These are phyloP conservation scores for Larimichthys crocea DNA, from an alignment of 2,113 vertebrate genomes.

Conservation along the genomic window DNA sequence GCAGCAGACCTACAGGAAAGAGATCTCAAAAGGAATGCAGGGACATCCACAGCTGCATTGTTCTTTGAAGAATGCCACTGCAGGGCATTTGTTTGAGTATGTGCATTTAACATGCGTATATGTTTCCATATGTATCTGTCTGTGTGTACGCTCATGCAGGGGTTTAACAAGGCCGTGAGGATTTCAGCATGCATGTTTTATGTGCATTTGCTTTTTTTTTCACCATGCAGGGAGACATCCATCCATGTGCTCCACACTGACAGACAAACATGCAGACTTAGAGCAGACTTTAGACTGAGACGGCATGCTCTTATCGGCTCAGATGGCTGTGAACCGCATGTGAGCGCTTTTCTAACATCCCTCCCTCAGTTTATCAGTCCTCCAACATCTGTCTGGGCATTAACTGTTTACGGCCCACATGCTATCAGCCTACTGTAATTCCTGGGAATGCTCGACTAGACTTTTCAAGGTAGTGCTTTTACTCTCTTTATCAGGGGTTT, in stretches of 20 bases:
- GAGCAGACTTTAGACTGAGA: conserved; percentile 17
- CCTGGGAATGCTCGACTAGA: conserved; percentile 57
- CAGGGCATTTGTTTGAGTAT: conserved; percentile 33
- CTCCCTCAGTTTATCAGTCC: conserved; percentile 69
- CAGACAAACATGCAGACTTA: conserved; percentile 24
- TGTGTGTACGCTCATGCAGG: background rate
- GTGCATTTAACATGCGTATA: background rate
- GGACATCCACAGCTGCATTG: conserved; percentile 22
- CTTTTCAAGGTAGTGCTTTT: conserved; percentile 50
- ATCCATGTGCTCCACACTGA: conserved; percentile 16
- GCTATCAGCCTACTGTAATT: conserved; percentile 53
- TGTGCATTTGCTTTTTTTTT: conserved; percentile 26
- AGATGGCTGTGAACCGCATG: conserved; percentile 62
- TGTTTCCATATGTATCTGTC: conserved; percentile 24
- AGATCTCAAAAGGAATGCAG: conserved; percentile 8
- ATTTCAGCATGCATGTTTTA: conserved; percentile 43
- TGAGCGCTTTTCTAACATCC: conserved; percentile 50
- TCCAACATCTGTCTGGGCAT: conserved; percentile 72
- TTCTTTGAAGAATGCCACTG: conserved; percentile 30
- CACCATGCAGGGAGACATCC: conserved; percentile 27
- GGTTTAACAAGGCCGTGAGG: conserved; percentile 30
- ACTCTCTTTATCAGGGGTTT: conserved; percentile 32
- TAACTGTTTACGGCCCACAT: conserved; percentile 62
- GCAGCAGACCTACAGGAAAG: conserved; percentile 3
- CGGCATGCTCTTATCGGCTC: conserved; percentile 63